Percentiles rank a stretch among this genome's conserved stretches.
Conservation (phyloP, 2,113 vertebrate species). For the Cheirogaleus medius region DNA sequence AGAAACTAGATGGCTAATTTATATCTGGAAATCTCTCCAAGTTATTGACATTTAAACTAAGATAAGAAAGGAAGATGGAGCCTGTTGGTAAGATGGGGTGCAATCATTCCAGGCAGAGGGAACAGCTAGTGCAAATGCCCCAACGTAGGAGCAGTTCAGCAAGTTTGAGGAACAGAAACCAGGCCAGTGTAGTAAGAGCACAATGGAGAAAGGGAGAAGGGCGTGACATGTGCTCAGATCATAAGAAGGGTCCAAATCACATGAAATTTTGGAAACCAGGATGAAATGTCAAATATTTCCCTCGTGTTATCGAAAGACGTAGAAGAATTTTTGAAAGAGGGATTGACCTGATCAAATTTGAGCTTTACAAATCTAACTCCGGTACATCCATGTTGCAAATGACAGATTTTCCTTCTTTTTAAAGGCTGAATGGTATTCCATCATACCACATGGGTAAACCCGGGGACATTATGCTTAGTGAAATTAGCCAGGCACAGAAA, state of each 20-base stretch:
- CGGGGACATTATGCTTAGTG: not conserved
- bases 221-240: not conserved
- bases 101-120: not conserved
- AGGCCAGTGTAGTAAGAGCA: not conserved
- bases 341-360: not conserved
- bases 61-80: not conserved
- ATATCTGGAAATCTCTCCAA: not conserved
- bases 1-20: slow-evolving; percentile 28
- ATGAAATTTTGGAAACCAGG: not conserved
- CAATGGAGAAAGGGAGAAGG: not conserved
- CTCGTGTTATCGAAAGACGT: not conserved
- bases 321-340: not conserved
- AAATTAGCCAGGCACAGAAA: not conserved
- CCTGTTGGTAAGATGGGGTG: not conserved
- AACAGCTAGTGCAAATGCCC: not conserved
- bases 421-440: not conserved
- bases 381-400: not conserved
- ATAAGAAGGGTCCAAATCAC: not conserved
- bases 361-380: not conserved
- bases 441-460: not conserved
- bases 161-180: not conserved
- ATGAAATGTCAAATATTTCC: not conserved
- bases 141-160: not conserved
- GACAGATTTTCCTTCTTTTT: not conserved
- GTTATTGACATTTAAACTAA: slow-evolving; percentile 5